Evolutionary conservation across 1,140 invertebrate species (phyloP).

Genomic region (Nautilus pompilius): DNA sequence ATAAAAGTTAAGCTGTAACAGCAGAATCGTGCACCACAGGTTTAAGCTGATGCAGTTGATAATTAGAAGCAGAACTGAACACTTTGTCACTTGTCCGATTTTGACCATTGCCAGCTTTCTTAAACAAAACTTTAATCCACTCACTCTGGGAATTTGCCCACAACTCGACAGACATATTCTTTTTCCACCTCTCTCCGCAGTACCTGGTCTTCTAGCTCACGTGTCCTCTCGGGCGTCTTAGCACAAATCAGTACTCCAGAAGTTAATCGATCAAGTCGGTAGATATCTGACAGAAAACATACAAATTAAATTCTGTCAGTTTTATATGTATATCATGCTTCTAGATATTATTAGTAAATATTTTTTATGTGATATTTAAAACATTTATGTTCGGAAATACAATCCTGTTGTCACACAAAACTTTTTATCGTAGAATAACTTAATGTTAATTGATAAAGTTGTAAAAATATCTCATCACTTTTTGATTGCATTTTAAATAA

Average conservation of each 20-base stretch:
- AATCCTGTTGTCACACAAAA: no score
- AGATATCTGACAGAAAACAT: slow-evolving; percentile 47
- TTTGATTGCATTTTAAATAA: no score
- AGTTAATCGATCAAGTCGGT: slow-evolving; percentile 79
- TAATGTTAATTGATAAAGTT: no score
- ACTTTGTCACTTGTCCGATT: no score
- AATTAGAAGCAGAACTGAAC: no score
- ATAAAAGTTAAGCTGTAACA: no score
- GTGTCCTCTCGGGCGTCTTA: slow-evolving; percentile 60
- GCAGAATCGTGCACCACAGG: no score
- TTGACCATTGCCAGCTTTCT: background rate
- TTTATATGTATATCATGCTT: no score
- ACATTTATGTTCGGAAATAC: background rate
- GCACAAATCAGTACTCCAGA: slow-evolving; percentile 93
- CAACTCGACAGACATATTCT: slow-evolving; percentile 95
- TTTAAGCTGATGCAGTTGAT: no score
- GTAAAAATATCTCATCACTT: no score
- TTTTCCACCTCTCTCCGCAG: slow-evolving; percentile 87
- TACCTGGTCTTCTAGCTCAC: slow-evolving; percentile 65
- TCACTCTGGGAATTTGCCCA: slow-evolving; percentile 94
- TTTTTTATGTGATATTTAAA: background rate
- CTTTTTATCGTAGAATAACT: no score
- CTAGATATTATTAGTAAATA: background rate
- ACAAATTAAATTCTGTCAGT: no score
- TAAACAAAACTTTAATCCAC: slow-evolving; percentile 37